Percentiles rank a stretch among this genome's conserved stretches.
phyloP scores from a whole-genome alignment of 2,797 vertebrate genomes.

The Pantherophis alleghaniensis region DNA sequence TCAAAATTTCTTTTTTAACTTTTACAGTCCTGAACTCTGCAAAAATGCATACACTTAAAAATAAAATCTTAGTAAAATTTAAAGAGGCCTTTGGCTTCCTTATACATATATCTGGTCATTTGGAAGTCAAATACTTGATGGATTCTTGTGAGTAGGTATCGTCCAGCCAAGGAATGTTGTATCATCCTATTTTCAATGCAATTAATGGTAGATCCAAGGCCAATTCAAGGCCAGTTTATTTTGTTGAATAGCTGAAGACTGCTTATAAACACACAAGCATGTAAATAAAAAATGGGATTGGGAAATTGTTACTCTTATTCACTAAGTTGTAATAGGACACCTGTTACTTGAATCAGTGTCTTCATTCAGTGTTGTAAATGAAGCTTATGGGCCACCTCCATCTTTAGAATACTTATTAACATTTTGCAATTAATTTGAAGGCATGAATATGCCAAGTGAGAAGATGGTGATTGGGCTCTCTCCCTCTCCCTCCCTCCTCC shows the following conservation, averaged over 20 bases:
- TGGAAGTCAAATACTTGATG: neutral
- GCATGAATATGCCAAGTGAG: conserved; percentile 49
- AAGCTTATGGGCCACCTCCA: neutral
- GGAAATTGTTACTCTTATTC: neutral
- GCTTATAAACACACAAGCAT: neutral
- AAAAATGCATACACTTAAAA: neutral
- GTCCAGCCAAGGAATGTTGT: neutral
- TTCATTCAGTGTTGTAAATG: neutral
- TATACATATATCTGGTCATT: neutral
- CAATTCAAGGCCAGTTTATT: neutral
- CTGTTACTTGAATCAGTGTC: neutral
- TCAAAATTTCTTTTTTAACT: neutral
- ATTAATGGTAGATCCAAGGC: neutral
- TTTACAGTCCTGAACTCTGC: neutral
- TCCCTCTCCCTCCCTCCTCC: conserved; percentile 38
- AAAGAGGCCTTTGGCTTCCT: neutral
- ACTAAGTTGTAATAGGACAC: neutral
- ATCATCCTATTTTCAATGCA: neutral
- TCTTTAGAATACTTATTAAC: neutral
- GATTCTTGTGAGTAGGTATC: neutral
- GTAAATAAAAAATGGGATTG: neutral
- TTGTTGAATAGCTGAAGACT: neutral
- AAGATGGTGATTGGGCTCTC: conserved; percentile 40
- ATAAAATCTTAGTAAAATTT: neutral
- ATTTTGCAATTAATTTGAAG: conserved; percentile 55